These are phyloP conservation scores for Cyprinus carpio DNA, from an alignment of 2,113 vertebrate species.

Conservation along the genomic window DNA sequence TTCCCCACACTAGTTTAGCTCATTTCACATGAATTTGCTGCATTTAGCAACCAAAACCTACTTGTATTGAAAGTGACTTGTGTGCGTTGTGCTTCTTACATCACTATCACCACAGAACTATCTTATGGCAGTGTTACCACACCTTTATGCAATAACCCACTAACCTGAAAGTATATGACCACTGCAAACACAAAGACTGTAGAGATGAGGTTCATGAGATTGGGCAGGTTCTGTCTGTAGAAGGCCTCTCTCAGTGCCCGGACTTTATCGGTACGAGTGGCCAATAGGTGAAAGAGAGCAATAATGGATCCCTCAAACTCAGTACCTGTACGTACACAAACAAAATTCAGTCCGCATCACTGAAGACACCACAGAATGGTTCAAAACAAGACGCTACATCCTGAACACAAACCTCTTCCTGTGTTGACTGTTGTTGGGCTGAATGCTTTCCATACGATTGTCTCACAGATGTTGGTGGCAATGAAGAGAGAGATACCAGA, in stretches of 20 bases:
- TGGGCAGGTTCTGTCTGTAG: conserved; percentile 98
- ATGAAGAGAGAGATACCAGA: conserved; percentile 99
- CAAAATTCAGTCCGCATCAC: conserved; percentile 21
- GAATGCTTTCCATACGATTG: conserved; percentile 99
- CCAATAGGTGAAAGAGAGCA: conserved; percentile 94
- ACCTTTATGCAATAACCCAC: conserved; percentile 42
- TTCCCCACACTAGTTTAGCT: no score
- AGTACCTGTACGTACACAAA: conserved; percentile 78
- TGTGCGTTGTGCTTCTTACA: background rate
- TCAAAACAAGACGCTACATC: background rate
- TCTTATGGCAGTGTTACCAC: background rate
- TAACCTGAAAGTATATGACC: conserved; percentile 98
- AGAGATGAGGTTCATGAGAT: conserved; percentile 98
- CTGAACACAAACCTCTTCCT: conserved; percentile 83
- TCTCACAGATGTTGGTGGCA: conserved; percentile 98
- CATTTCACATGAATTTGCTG: background rate
- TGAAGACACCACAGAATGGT: background rate
- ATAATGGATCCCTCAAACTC: conserved; percentile 99
- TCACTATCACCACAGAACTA: background rate
- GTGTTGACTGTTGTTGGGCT: conserved; percentile 99
- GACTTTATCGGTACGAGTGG: conserved; percentile 96
- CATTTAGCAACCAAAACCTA: background rate
- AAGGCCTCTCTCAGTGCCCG: conserved; percentile 96
- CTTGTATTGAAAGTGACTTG: background rate
- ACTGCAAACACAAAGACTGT: conserved; percentile 98